Base-by-base conservation (phyloP, 2,888 invertebrate genomes). In the Synanthedon myopaeformis region DNA sequence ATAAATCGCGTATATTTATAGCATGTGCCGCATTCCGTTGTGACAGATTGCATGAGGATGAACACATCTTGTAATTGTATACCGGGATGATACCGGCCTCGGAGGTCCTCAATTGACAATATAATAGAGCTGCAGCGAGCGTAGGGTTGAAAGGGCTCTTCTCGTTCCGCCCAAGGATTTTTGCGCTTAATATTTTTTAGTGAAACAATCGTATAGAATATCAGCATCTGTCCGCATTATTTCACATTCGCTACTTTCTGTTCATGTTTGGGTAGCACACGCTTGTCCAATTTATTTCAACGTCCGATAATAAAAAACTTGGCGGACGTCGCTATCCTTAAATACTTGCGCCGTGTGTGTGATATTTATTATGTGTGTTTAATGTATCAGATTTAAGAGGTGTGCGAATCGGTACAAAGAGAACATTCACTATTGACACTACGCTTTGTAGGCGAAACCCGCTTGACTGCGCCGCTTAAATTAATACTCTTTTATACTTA, bases 21-120 rank as follows among this genome's bases (percentile, higher is more conserved):
- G 70, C 58, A 61, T 61, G 70, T 66, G 59, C 59, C 59, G 58
- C 60, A 56, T 59, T 60, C 60, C 61, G 61, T 4, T 59, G 70
- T 73, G 85, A 86, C 85, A 81, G 82, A 86, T 84, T 82, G 82
- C 65, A 61, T 68, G 60, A 59, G 73, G 72, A 83, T 84, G 82
- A 82, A 83, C 82, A 82, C 82, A 77, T 85, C 80, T 77, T 74
- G 82, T 84, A 82, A 82, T 78, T 72, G 78, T 79, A 82, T 76
- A 80, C 78, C 63, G 61, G 58, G 64, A 61, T 14, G 41, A 50
- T 48, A 13, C 13, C n/a, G 52, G 42, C 65, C 67, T 57, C 59
- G 78, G 77, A 65, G 80, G 78, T 79, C 74, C 69, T 66, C 61
- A 76, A 79, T 80, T 82, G 83, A 85, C 84, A 71, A 69, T 80